phyloP scores from a whole-genome alignment of 2,113 vertebrate species.

The Brachyistius frenatus region DNA sequence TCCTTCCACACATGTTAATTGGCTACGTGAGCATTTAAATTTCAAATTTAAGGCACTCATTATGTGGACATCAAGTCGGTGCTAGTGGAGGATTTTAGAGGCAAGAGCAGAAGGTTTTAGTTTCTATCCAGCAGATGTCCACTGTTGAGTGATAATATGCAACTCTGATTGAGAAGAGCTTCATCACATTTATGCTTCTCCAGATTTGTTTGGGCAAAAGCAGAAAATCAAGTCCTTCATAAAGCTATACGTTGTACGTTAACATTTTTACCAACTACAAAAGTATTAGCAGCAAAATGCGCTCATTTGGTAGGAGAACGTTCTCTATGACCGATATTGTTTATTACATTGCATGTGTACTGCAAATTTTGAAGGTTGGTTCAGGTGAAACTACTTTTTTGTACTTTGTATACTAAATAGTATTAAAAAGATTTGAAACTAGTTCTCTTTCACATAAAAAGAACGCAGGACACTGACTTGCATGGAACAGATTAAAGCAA shows the following conservation, averaged over 20 bases:
- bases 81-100: not conserved
- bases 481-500: no score
- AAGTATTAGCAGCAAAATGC: not conserved
- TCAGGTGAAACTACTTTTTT: no score
- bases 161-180: slow-evolving; percentile 3
- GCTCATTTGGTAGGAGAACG: no score
- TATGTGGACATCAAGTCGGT: slow-evolving; percentile 3
- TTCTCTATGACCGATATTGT: no score
- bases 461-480: no score
- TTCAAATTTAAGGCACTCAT: slow-evolving; percentile 42
- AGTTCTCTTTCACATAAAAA: no score
- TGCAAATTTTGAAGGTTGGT: no score
- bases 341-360: no score
- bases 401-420: no score
- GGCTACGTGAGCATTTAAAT: slow-evolving; percentile 17
- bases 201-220: slow-evolving; percentile 13
- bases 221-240: slow-evolving; percentile 1
- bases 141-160: slow-evolving; percentile 28
- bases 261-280: not conserved
- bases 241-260: not conserved
- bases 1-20: not conserved
- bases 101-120: slow-evolving; percentile 13
- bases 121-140: slow-evolving; percentile 6
- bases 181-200: slow-evolving; percentile 1
- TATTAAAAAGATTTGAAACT: no score